Base-by-base conservation (phyloP, 2,888 invertebrate genomes). In the Lissonota sp. region DNA sequence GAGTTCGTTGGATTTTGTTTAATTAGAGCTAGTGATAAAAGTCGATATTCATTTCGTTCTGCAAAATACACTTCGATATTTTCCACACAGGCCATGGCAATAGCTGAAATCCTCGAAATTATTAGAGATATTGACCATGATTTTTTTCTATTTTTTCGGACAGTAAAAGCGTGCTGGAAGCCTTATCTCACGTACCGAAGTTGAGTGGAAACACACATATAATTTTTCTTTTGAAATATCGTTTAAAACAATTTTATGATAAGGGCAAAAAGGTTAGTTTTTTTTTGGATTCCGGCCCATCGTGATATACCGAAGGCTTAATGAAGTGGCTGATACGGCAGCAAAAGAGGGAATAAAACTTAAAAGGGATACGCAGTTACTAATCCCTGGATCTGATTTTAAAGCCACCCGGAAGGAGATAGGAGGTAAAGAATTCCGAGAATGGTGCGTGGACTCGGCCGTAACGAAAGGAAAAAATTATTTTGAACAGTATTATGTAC, bases 81-180 rank as follows among this genome's bases (percentile, higher is more conserved):
- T 51, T 58, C 72, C 3, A 58, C 58, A 1, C 64, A 74, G 26
- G 73, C 64, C 39, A 66, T 74, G 66, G 74, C 64, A 1, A 74
- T 74, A n/a, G 57, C 49, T 1, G 66, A 74, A 5, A n/a, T 57
- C 37, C 39, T 44, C 2, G 44, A 10, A 10, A 10, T 6, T 2
- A 8, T 10, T 44, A 6, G 4, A 10, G 4, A 10, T 44, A 8
- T 6, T 44, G 44, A 44, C 10, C 4, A 2, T 10, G 44, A 44
- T 1, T 44, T 4, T 64, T 64, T 8, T 14, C 64, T 1, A 57
- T 74, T 39, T 73, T 74, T 40, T 74, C 73, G 0, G 73, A 64
- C n/a, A 58, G 57, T 3, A 14, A 5, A 7, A 73, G 73, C 14
- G 64, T 73, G 10, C 42, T 73, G 7, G 10, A 4, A 6, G 40